Conservation (phyloP, 92 coral and sea anemone genomes). For the Zoanthus sansibaricus region DNA sequence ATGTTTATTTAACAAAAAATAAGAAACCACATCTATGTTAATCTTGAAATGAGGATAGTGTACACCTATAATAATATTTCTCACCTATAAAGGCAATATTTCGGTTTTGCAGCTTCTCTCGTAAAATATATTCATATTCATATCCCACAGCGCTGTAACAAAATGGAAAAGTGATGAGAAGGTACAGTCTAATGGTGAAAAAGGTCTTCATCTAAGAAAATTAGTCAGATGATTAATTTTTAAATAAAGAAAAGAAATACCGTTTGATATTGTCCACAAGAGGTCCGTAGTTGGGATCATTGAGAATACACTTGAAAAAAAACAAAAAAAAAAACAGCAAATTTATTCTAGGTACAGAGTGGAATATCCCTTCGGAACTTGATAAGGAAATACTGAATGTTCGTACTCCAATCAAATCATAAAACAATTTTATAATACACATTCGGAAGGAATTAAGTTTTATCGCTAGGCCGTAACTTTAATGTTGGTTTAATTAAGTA, state of each 20-base stretch:
- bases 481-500: no score
- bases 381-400: neutral
- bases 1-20: no score
- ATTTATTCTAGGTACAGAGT: no score
- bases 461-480: no score
- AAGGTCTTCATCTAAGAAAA: neutral
- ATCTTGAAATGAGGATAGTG: no score
- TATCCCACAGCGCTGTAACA: conserved; percentile 83
- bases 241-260: conserved; percentile 43
- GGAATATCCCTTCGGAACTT: neutral
- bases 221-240: no score
- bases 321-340: conserved; percentile 4
- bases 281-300: conserved; percentile 97
- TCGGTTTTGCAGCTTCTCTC: conserved; percentile 87
- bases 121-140: conserved; percentile 88
- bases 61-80: conserved; percentile 8
- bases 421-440: no score
- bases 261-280: conserved; percentile 95
- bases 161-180: neutral
- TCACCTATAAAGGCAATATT: conserved; percentile 92
- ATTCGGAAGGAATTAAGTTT: no score
- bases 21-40: no score
- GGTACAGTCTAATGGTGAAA: neutral
- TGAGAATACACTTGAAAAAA: conserved; percentile 78
- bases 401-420: no score